Evolutionary conservation across 2,888 invertebrate species (phyloP).

Genomic region (Linnaemya tessellans): DNA sequence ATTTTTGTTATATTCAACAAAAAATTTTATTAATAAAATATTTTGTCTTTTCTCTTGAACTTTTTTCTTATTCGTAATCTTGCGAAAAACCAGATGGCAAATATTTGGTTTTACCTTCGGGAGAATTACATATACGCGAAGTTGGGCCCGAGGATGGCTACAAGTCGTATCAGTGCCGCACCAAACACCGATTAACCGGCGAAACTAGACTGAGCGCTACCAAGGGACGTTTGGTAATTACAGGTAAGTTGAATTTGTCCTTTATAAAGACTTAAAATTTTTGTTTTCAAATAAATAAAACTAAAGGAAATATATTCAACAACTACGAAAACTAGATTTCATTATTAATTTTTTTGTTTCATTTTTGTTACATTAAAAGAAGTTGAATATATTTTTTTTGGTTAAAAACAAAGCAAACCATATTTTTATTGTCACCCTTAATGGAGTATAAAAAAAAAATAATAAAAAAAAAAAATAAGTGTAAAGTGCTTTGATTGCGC

Average conservation of each 20-base stretch:
- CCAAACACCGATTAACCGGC: constrained; percentile 95
- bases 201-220: constrained; percentile 96
- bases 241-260: constrained; percentile 88
- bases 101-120: constrained; percentile 96
- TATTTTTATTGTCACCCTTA: not conserved
- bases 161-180: constrained; percentile 96
- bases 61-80: not conserved
- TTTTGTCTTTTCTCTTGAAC: constrained; percentile 15
- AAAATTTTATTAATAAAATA: constrained; percentile 35
- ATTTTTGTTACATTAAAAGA: not conserved
- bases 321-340: not conserved
- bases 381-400: constrained; percentile 46
- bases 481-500: too few relatives aligned
- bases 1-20: not conserved
- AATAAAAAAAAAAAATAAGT: not conserved
- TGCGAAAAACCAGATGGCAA: constrained; percentile 90
- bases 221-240: constrained; percentile 96
- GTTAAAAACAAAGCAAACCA: constrained; percentile 37
- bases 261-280: not conserved
- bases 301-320: constrained; percentile 25
- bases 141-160: constrained; percentile 97
- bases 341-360: not conserved
- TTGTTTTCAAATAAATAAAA: constrained; percentile 13
- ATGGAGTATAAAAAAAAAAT: not conserved
- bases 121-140: constrained; percentile 97